These are phyloP conservation scores for Epizoanthus stellaris DNA, from an alignment of 92 coral and sea anemone genomes.

Conservation along the genomic window DNA sequence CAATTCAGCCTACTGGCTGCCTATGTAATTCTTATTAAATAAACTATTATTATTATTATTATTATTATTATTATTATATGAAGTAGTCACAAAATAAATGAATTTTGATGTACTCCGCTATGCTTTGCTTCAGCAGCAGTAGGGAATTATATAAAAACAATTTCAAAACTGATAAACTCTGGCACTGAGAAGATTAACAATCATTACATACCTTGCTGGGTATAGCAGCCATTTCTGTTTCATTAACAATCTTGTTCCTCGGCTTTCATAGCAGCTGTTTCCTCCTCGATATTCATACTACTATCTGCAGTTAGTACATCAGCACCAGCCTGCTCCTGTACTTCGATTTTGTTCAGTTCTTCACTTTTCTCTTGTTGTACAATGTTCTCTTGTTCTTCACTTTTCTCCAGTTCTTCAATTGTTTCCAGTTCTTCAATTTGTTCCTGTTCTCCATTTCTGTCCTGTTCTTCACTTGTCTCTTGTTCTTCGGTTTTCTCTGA, in stretches of 20 bases:
- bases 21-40: no score
- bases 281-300: background rate
- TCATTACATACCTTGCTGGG: slow-evolving; percentile 2
- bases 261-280: background rate
- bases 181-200: no score
- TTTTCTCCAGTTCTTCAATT: background rate
- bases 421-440: background rate
- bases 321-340: background rate
- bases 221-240: background rate
- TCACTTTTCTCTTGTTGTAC: background rate
- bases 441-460: background rate
- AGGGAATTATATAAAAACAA: no score
- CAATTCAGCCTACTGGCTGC: no score
- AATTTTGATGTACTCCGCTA: no score
- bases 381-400: background rate
- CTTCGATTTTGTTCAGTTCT: background rate
- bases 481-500: slow-evolving; percentile 8
- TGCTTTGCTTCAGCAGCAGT: no score
- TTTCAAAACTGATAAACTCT: no score
- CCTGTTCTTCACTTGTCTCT: background rate
- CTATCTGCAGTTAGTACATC: background rate
- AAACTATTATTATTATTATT: no score
- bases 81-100: no score
- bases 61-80: no score
- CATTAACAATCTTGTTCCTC: background rate